Conservation (phyloP, 2,113 vertebrate species). For the Paramormyrops kingsleyae region DNA sequence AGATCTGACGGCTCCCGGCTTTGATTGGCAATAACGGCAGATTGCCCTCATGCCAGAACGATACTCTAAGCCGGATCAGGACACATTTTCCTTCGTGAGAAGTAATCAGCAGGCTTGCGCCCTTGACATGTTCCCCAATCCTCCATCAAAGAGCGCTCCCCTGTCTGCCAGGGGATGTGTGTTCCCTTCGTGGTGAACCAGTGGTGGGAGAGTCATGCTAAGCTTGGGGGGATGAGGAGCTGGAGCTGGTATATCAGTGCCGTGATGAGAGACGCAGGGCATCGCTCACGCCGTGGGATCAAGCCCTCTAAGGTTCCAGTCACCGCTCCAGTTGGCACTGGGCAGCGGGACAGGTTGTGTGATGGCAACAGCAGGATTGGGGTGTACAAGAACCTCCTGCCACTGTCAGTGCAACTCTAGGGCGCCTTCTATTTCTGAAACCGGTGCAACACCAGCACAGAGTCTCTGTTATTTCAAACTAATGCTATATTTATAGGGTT, state of each 20-base stretch:
- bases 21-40: slow-evolving; percentile 42
- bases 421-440: not conserved
- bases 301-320: slow-evolving; percentile 50
- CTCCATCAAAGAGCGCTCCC: slow-evolving; percentile 50
- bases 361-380: slow-evolving; percentile 33
- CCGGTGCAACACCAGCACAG: not conserved
- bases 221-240: slow-evolving; percentile 52
- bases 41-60: slow-evolving; percentile 34
- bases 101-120: slow-evolving; percentile 33
- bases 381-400: not conserved
- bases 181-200: slow-evolving; percentile 45
- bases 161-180: slow-evolving; percentile 64
- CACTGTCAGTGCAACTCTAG: not conserved
- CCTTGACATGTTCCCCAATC: slow-evolving; percentile 27
- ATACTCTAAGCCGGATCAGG: slow-evolving; percentile 62
- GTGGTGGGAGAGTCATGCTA: slow-evolving; percentile 52
- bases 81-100: slow-evolving; percentile 38
- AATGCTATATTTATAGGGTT: not conserved
- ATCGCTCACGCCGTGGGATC: slow-evolving; percentile 53
- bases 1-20: slow-evolving; percentile 41
- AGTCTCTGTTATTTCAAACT: not conserved
- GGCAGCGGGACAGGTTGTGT: slow-evolving; percentile 22
- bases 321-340: slow-evolving; percentile 34
- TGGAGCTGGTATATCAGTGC: slow-evolving; percentile 55
- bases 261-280: slow-evolving; percentile 49